phyloP scores from a whole-genome alignment of 2,113 vertebrate genomes.

The Percina caprodes region DNA sequence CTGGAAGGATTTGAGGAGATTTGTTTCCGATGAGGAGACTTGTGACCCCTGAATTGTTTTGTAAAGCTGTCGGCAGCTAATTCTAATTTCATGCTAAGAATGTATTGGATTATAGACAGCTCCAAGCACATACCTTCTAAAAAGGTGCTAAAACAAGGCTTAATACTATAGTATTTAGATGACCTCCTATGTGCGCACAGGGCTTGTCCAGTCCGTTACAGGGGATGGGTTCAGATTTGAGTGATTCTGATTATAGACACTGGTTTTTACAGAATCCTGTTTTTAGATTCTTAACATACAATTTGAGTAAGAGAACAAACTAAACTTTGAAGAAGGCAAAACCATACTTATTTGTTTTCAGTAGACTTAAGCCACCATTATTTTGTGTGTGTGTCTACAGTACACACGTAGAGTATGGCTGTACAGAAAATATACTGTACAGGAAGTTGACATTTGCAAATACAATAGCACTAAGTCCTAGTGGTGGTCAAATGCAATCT shows the following conservation, averaged over 20 bases:
- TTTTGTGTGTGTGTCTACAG: too few relatives aligned
- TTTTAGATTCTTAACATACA: too few relatives aligned
- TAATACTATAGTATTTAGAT: background rate
- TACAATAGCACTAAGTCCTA: too few relatives aligned
- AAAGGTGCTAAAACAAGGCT: constrained; percentile 9
- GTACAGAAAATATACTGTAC: background rate
- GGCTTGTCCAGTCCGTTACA: background rate
- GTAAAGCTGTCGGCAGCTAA: constrained; percentile 12
- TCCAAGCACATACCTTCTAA: constrained; percentile 13
- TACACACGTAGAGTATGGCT: background rate
- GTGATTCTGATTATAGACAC: too few relatives aligned
- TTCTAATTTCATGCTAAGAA: constrained; percentile 28
- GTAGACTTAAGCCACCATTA: too few relatives aligned
- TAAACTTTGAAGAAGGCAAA: background rate
- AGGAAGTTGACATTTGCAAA: background rate
- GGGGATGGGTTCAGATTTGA: background rate
- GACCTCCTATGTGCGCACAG: background rate
- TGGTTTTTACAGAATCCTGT: too few relatives aligned
- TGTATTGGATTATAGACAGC: constrained; percentile 44
- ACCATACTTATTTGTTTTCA: background rate
- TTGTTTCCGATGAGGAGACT: constrained; percentile 1
- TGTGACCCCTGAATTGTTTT: constrained; percentile 46
- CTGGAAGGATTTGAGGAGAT: constrained; percentile 42
- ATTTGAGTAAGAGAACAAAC: too few relatives aligned
- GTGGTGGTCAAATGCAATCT: background rate